These are phyloP conservation scores for Chaenodraco wilsoni DNA, from an alignment of 2,797 vertebrate genomes.

Conservation along the genomic window DNA sequence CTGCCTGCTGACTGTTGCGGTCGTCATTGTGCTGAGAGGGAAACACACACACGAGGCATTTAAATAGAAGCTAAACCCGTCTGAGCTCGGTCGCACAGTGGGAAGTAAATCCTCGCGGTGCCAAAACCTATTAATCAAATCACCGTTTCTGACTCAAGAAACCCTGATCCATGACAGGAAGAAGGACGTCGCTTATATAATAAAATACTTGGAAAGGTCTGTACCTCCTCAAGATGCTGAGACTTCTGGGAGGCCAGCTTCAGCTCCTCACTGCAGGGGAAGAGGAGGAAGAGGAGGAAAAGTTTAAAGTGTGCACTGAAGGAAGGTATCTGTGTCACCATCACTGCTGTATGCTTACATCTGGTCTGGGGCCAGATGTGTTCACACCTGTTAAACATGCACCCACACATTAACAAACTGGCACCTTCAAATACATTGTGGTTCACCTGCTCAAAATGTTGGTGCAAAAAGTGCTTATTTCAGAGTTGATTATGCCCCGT, in stretches of 20 bases:
- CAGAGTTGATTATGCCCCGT: neutral
- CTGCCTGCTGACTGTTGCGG: conserved; percentile 84
- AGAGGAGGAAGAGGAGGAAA: conserved; percentile 3
- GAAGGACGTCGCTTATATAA: conserved; percentile 2
- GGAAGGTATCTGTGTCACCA: conserved; percentile 11
- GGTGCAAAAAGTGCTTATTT: neutral
- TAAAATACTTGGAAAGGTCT: neutral
- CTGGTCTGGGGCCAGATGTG: conserved; percentile 7
- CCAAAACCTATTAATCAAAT: conserved; percentile 37
- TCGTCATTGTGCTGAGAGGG: conserved; percentile 58
- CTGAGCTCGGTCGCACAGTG: conserved; percentile 52
- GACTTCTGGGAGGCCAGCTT: conserved; percentile 92
- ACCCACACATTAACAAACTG: neutral
- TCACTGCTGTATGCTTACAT: neutral
- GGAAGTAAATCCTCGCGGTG: conserved; percentile 33
- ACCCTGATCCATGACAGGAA: conserved; percentile 8
- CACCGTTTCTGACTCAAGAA: conserved; percentile 4
- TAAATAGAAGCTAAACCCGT: conserved; percentile 60
- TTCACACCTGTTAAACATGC: conserved; percentile 23
- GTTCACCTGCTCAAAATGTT: neutral
- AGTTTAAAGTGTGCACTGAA: neutral
- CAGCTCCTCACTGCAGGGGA: conserved; percentile 87
- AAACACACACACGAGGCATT: conserved; percentile 47
- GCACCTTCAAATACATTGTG: too few species aligned
- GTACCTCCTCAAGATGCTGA: conserved; percentile 87